phyloP scores from a whole-genome alignment of 2,797 vertebrate genomes.

The Pseudotriccus pelzelni region DNA sequence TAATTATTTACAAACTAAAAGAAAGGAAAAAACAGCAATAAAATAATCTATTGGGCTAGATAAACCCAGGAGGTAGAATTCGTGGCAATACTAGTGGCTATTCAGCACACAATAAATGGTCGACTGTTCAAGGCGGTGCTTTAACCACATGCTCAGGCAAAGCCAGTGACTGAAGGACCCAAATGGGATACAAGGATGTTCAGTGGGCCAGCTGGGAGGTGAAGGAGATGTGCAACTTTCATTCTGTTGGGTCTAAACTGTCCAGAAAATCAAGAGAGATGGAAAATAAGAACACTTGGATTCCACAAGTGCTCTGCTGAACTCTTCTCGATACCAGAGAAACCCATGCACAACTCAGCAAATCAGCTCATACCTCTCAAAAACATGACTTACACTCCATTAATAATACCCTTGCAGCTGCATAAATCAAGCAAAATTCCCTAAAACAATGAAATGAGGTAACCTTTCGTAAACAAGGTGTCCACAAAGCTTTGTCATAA shows the following conservation, averaged over 20 bases:
- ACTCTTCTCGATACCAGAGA: not conserved
- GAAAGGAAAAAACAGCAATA: not conserved
- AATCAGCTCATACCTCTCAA: not conserved
- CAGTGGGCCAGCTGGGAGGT: not conserved
- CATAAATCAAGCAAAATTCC: not conserved
- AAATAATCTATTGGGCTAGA: not conserved
- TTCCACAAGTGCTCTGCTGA: not conserved
- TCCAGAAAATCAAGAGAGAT: not conserved
- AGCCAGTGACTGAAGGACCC: not conserved
- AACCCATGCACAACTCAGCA: not conserved
- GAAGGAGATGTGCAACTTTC: not conserved
- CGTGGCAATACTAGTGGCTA: not conserved
- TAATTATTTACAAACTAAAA: not conserved
- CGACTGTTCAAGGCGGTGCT: not conserved
- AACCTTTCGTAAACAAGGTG: not conserved
- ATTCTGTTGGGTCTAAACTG: not conserved
- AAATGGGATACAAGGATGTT: not conserved
- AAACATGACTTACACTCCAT: not conserved
- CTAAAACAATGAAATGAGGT: not conserved
- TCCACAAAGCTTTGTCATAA: not conserved
- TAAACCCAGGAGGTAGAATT: not conserved
- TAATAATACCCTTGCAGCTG: not conserved
- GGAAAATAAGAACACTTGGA: not conserved
- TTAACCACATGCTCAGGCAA: not conserved
- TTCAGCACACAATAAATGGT: not conserved